phyloP scores from a whole-genome alignment of 2,888 invertebrate genomes.

The Acanthosepion esculentum region DNA sequence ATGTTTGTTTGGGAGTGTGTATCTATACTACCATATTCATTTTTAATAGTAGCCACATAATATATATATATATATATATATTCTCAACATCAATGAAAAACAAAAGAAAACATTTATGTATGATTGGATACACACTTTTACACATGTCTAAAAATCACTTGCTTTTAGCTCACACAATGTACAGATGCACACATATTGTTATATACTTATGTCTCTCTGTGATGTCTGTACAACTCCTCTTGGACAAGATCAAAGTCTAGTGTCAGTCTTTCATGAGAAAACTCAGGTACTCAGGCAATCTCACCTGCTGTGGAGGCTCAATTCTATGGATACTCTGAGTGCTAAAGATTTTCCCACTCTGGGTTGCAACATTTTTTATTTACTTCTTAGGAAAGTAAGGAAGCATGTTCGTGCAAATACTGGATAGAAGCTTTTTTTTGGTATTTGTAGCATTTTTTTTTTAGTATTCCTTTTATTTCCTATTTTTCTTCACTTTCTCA shows the following conservation, averaged over 20 bases:
- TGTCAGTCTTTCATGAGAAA: neutral
- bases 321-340: neutral
- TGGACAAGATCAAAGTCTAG: constrained; percentile 11
- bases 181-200: neutral
- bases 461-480: too few relatives aligned
- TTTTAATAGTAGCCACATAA: neutral
- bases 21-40: neutral
- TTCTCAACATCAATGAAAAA: neutral
- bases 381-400: neutral
- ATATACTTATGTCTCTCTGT: neutral
- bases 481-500: too few relatives aligned
- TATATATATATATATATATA: too few relatives aligned
- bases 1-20: neutral
- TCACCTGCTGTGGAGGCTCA: neutral
- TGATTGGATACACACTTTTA: neutral
- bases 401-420: neutral
- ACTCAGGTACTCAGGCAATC: neutral
- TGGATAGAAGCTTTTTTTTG: neutral
- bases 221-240: neutral
- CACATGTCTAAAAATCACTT: neutral
- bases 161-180: neutral
- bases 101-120: neutral
- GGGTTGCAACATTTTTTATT: neutral
- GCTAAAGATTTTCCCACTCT: neutral
- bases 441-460: neutral